Evolutionary conservation across 2,888 invertebrate genomes (phyloP), one percentile per base, ranked within the genome.

Genomic region (Alloplasta piceator): DNA sequence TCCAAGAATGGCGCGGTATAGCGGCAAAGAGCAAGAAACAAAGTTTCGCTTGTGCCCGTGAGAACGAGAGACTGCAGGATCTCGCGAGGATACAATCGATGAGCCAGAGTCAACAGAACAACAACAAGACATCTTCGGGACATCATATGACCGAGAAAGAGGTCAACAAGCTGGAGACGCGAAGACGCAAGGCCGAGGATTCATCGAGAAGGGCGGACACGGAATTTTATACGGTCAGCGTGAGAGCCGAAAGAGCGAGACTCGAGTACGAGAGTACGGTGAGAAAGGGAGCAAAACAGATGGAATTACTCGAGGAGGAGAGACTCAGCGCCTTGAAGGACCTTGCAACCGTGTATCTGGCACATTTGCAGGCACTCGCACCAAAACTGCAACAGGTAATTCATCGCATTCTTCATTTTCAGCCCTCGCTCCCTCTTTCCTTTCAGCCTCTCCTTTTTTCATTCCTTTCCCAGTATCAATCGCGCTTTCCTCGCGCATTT

Each of bases 211-310:
- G 98, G 91, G 96, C 98, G 67, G 98, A 98, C 93, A 96, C 97
- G 80, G 98, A 98, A 89, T 98, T 98, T 92, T 98, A 98, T 89
- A 97, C 97, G 83, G 95, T 97, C 67, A 98, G 98, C 89, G 96
- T 98, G 83, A 95, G 98, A 86, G 97, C 98, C 41, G 98, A 98
- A 93, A 94, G 98, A 87, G 96, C 98, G 16, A 95, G 97, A 92
- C 93, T 98, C 91, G 98, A 98, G 93, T 98, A 98, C 96, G 98
- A 98, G 93, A 96, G 97, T 84, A 95, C 97, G 6, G 97, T 98
- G 9, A 94, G 96, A 81, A 96, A 97, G 90, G 98, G 98, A 14
- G 96, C 97, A 38, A 95, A 96, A 36, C 96, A 97, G 91, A 95
- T 98, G 92, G 98, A 98, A 92, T 95, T 96, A 68, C 93, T 98